A percentile compares a stretch with the other conserved stretches of the same genome.
phyloP scores from a whole-genome alignment of 1,140 invertebrate species.

The Drosophila sproati region DNA sequence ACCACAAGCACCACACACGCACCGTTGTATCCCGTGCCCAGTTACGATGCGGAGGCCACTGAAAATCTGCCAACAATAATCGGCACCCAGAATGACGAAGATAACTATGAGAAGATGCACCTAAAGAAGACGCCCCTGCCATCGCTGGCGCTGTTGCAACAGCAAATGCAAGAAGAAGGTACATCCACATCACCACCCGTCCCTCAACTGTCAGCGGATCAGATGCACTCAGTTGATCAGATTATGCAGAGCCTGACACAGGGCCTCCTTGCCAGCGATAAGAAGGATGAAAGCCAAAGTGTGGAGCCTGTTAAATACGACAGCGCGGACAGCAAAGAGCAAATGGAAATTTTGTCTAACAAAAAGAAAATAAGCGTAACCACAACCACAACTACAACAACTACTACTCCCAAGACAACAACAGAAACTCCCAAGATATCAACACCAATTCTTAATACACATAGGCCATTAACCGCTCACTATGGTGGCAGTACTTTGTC shows the following conservation, averaged over 20 bases:
- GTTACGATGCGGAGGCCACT: constrained; percentile 47
- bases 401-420: constrained; percentile 3
- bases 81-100: not conserved
- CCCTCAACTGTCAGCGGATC: constrained; percentile 56
- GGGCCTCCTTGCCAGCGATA: constrained; percentile 45
- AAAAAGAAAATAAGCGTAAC: constrained; percentile 52
- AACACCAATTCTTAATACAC: constrained; percentile 32
- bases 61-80: constrained; percentile 28
- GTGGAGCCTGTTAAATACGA: constrained; percentile 55
- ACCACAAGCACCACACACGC: constrained; percentile 55
- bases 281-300: constrained; percentile 29
- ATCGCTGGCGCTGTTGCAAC: constrained; percentile 64
- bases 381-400: constrained; percentile 32
- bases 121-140: constrained; percentile 61
- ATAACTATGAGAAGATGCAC: not conserved
- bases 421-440: not conserved
- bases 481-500: constrained; percentile 74
- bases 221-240: constrained; percentile 76
- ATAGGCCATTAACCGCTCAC: constrained; percentile 38
- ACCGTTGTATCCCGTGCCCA: constrained; percentile 67
- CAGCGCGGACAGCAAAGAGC: constrained; percentile 47
- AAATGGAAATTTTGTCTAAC: constrained; percentile 50
- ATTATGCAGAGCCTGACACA: constrained; percentile 71
- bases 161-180: constrained; percentile 51
- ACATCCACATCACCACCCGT: constrained; percentile 55